Evolutionary conservation across 2,797 vertebrate genomes (phyloP).

Genomic region (Threskiornis aethiopicus): DNA sequence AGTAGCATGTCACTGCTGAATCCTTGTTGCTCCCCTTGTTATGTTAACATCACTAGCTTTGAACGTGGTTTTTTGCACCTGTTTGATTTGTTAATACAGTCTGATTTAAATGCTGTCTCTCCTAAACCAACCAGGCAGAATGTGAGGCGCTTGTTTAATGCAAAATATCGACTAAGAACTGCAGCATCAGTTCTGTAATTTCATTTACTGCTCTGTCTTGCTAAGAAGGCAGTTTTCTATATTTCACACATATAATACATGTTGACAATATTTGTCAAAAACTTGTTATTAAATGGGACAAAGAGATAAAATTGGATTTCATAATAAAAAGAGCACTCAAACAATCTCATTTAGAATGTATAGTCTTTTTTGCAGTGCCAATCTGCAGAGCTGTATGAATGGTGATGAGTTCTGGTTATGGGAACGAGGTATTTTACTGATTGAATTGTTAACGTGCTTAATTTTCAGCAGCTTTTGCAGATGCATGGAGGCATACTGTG

Average conservation of each 20-base stretch:
- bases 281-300: constrained; percentile 62
- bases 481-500: background rate
- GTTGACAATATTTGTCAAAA: constrained; percentile 60
- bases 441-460: constrained; percentile 26
- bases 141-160: background rate
- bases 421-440: background rate
- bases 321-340: constrained; percentile 59
- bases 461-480: constrained; percentile 26
- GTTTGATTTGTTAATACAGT: background rate
- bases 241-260: constrained; percentile 36
- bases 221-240: background rate
- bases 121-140: background rate
- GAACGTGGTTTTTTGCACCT: background rate
- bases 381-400: background rate
- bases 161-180: background rate
- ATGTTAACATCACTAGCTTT: background rate
- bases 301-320: constrained; percentile 68
- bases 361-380: background rate
- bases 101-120: background rate
- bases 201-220: constrained; percentile 35
- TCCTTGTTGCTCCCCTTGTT: background rate
- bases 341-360: constrained; percentile 60
- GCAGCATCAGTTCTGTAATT: background rate
- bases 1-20: background rate
- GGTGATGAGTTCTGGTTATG: constrained; percentile 21